Evolutionary conservation across 1,140 invertebrate species (phyloP), one percentile per base, ranked within the genome.

Genomic region (Euura saliciscinereae): DNA sequence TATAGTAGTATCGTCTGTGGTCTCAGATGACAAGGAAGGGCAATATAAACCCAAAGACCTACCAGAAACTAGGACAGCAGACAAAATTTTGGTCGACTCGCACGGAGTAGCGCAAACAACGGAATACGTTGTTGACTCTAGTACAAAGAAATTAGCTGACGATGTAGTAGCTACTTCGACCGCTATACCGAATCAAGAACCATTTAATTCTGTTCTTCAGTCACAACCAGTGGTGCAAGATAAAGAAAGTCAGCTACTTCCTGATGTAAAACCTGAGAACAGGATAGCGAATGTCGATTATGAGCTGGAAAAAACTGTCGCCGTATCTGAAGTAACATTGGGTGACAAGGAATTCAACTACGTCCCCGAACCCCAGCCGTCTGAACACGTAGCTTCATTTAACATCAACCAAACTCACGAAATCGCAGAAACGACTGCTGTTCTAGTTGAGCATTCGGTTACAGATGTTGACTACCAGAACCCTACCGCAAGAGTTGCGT

Each of bases 11-110:
- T 82, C 83, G 4, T 76, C 85, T 11, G 76, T 88, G 2, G 78
- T 77, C 5, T 76, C 81, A 44, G 85, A 85, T 43, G 89, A 91
- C 69, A 90, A 89, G 80, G 90, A 90, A 80, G 81, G 71, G 10
- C 76, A 80, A 66, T 88, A 87, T 65, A 78, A 76, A 71, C 66
- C 76, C n/a, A 76, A 75, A 68, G 77, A 82, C 67, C 67, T 82
- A 51, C 84, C 85, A 4, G 78, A 84, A 69, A 74, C 45, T 3
- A 85, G 78, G 77, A 81, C 46, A 69, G 87, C 87, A 2, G 77
- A 80, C 0, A 77, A 79, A 75, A 77, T 66, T 45, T n/a, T 86
- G 4, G 74, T 74, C 0, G 79, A 74, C 45, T 79, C 79, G 8
- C 83, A 85, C 68, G 44, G 79, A 6, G 81, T 86, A 7, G 84